Evolutionary conservation across 1,140 invertebrate species (phyloP).

Genomic region (Papilio xuthus): DNA sequence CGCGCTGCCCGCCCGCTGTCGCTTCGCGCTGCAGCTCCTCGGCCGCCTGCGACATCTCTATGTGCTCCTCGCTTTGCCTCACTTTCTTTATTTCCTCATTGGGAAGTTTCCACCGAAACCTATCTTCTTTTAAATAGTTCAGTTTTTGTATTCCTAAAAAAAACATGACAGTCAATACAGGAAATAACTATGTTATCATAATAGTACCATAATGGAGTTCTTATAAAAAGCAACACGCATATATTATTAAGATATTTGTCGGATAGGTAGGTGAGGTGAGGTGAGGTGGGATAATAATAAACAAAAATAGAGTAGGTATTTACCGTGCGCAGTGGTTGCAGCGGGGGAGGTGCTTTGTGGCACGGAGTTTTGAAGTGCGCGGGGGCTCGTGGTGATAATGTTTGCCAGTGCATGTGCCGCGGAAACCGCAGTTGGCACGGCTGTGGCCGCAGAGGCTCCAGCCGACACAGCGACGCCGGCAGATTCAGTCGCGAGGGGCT

Average conservation of each 20-base stretch:
- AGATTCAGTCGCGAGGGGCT: neutral
- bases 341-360: neutral
- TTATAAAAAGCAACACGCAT: too few species aligned
- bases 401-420: neutral
- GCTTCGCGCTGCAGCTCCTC: neutral
- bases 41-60: conserved; percentile 15
- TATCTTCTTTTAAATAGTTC: neutral
- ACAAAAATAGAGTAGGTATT: neutral
- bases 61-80: neutral
- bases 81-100: neutral
- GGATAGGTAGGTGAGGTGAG: too few species aligned
- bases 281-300: too few species aligned
- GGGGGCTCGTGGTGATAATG: neutral
- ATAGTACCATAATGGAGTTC: too few species aligned
- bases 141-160: conserved; percentile 1
- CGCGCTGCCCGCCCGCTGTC: neutral
- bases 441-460: neutral
- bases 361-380: neutral
- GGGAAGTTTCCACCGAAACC: neutral
- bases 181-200: too few species aligned
- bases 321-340: neutral
- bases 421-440: neutral
- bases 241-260: too few species aligned
- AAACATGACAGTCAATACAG: neutral
- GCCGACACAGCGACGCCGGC: neutral